Evolutionary conservation across 2,888 invertebrate species (phyloP), one percentile per base, ranked within the genome.

Genomic region (Leptinotarsa juncta): DNA sequence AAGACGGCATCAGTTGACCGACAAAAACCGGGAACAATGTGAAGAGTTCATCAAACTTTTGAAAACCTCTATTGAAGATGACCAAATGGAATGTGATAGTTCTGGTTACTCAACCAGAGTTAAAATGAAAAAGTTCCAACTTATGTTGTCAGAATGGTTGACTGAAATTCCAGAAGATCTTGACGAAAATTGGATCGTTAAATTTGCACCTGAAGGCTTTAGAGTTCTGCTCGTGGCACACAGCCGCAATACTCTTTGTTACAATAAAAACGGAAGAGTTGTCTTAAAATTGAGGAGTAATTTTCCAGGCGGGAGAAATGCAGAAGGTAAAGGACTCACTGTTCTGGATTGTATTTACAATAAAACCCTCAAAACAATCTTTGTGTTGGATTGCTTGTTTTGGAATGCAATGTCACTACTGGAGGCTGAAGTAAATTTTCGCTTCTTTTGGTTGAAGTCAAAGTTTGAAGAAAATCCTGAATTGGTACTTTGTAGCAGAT

Each of bases 121-220:
- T 42, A 79, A 70, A 79, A 80, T 49, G 82, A 78, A 66, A 42
- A 42, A 42, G 42, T 83, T 79, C 65, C 90, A 92, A 80, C 88
- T 98, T 10, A 98, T 98, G 95, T 85, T 94, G 74, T 97, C 98
- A 0, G 98, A 99, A 87, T 99, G 98, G 98, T 89, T 99, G 86
- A 89, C 94, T 1, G 96, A 98, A 80, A 91, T 94, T 72, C 99
- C 99, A 0, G 89, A 90, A 42, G 93, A 96, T 85, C 90, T 96
- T 70, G 85, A 89, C 75, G 89, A 91, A 5, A 91, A 93, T 67
- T 96, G 96, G 96, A 86, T 91, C 26, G 89, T 94, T 70, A 91
- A 94, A 67, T 92, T 95, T 0, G 96, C 96, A 85, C 98, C 99
- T 0, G 91, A 92, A 83, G 99, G 97, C 26, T 91, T 91, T 74